Base-by-base conservation (phyloP, 2,113 vertebrate genomes). In the Archilochus colubris region DNA sequence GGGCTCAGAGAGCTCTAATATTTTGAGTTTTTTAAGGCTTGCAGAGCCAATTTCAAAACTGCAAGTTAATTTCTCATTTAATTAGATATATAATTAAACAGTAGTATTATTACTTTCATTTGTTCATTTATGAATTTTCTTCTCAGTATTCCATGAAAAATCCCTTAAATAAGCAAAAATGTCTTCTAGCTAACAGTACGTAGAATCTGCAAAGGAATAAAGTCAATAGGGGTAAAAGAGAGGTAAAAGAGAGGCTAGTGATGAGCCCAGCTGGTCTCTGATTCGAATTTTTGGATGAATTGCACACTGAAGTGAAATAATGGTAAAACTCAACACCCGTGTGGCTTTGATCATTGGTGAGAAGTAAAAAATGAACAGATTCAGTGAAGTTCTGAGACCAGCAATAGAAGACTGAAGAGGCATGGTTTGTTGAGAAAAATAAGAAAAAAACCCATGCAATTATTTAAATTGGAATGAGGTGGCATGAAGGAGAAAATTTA, bases 61-160 rank as follows among this genome's bases (percentile, higher is more conserved):
- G 13, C 5, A 57, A 86, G 80, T 68, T 77, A 33, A 84, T 93
- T 95, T 93, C 14, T 72, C 38, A 19, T 64, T 95, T 81, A 95
- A 86, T 73, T 94, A 91, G 51, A 73, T 27, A 19, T 57, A 7
- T 86, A 64, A 91, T 94, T 95, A 94, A 86, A 86, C 25, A 38
- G 14, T 38, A 83, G 38, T 76, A 59, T 79, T 89, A 38, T 92
- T 96, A 58, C 77, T 70, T 82, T 68, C 12, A 93, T 94, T 93
- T 95, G 31, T 19, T 94, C 2, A 55, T 62, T 87, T 93, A 94
- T 82, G 2, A 53, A 12, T 64, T 85, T 1, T 55, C 22, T 75
- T 85, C 16, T 24, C 33, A 38, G 6, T 43, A 46, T 64, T 82
- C 44, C 46, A 50, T 69, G 55, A 66, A 82, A 93, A 62, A 2